Base-by-base conservation (phyloP, 2,797 vertebrate species). In the Euphonia xanthogaster region DNA sequence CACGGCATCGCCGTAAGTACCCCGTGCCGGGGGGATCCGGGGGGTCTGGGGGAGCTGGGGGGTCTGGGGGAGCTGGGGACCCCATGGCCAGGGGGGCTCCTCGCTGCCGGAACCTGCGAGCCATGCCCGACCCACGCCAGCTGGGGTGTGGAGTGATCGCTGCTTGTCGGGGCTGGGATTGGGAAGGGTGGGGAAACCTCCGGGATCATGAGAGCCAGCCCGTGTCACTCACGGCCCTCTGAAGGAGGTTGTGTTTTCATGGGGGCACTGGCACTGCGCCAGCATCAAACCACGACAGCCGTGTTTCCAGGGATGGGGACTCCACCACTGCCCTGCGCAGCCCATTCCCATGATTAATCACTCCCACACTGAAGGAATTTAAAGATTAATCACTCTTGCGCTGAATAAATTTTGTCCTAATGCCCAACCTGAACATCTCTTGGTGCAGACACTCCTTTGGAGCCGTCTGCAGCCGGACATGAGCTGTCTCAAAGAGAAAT, bases 1-100 rank as follows among this genome's bases (percentile, higher is more conserved):
- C 99, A 99, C 95, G 99, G 99, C 97, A 99, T 99, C 96, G 98
- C 99, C 94, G 99, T 99, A 98, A 99, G 99, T 99, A 98, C 58
- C 45, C 24, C 40, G 37, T 2, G 25, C 16, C 10, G 23, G n/a
- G 53, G 51, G 54, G 13, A n/a, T 20, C 30, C 4, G 5, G 6
- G n/a, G 15, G 54, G 54, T 3, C 2, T 1, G 33, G 11, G 57
- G 12, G 17, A 25, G 2, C 4, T 24, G 28, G 25, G 30, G 48
- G 51, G 8, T 2, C 6, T 22, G 13, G 53, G 21, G 7, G 23
- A 5, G 2, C 2, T 1, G 5, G 1, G 10, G 70, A 51, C 33
- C 28, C 13, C 39, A 14, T 0, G 6, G 68, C 13, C 0, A 63
- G 44, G 10, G 5, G 3, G 1, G 94, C 15, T 9, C 25, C 73